Evolutionary conservation across 2,113 vertebrate genomes (phyloP).

Genomic region (Hypomesus transpacificus): DNA sequence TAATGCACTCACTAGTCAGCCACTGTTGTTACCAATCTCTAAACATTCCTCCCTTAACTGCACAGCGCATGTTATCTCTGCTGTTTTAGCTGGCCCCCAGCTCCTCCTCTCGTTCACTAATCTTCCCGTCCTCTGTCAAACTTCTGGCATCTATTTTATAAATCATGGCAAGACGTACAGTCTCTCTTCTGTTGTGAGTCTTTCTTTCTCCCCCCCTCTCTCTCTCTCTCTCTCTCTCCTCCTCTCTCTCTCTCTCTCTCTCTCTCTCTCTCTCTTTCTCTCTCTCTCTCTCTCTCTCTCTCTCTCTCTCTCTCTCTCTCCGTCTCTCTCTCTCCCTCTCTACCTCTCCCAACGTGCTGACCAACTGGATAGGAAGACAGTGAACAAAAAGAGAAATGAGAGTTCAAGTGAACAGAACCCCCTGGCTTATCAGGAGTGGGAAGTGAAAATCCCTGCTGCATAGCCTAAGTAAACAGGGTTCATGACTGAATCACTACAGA

Average conservation of each 20-base stretch:
- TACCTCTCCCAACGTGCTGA: not conserved
- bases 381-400: too few species aligned
- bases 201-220: not conserved
- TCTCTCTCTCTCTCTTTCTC: slow-evolving; percentile 5
- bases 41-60: not conserved
- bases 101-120: not conserved
- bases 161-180: not conserved
- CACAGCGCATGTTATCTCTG: not conserved
- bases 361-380: too few species aligned
- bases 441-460: too few species aligned
- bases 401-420: too few species aligned
- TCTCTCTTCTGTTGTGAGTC: not conserved
- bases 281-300: not conserved
- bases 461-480: too few species aligned
- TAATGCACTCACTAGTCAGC: not conserved
- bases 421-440: too few species aligned
- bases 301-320: not conserved
- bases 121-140: not conserved
- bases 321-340: not conserved
- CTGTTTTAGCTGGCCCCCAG: slow-evolving; percentile 3
- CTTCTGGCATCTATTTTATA: too few species aligned
- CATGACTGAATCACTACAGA: too few species aligned
- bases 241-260: not conserved
- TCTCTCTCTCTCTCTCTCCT: not conserved
- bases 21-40: not conserved